A percentile compares a stretch with the other conserved stretches of the same genome.
phyloP scores from a whole-genome alignment of 2,888 invertebrate species.

The Gari tellinella region DNA sequence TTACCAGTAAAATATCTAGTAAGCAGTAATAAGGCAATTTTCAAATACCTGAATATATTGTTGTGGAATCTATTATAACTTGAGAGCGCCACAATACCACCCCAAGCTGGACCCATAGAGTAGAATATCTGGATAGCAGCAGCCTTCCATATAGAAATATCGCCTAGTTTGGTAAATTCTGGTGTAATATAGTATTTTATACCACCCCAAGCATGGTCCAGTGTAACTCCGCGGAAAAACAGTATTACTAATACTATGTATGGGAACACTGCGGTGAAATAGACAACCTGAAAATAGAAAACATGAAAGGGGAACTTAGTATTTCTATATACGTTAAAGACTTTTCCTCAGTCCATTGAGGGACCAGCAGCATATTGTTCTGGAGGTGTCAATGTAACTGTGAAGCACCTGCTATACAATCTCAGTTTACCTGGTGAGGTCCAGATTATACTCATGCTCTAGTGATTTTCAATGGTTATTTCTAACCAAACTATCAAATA shows the following conservation, averaged over 20 bases:
- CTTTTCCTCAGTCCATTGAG: no score
- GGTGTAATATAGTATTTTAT: slow-evolving; percentile 80
- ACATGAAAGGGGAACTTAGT: no score
- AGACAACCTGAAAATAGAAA: slow-evolving; percentile 76
- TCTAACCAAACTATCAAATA: no score
- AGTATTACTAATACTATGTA: slow-evolving; percentile 81
- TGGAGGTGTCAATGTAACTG: no score
- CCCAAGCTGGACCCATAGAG: slow-evolving; percentile 76
- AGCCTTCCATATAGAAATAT: slow-evolving; percentile 80
- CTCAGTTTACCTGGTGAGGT: no score
- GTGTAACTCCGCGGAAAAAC: slow-evolving; percentile 78
- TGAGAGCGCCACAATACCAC: slow-evolving; percentile 76
- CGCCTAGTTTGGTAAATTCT: slow-evolving; percentile 68
- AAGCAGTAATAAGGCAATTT: no score
- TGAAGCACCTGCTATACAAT: no score
- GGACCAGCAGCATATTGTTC: no score
- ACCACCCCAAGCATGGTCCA: slow-evolving; percentile 77
- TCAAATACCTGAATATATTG: slow-evolving; percentile 71
- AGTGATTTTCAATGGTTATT: no score
- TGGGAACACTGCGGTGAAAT: slow-evolving; percentile 81
- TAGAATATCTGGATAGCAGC: slow-evolving; percentile 81
- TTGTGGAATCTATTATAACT: slow-evolving; percentile 79
- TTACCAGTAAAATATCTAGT: no score
- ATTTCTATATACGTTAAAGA: no score
- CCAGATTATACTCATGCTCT: no score